Evolutionary conservation across 1,140 invertebrate genomes (phyloP), one percentile per base, ranked within the genome.

Genomic region (Ceratina calcarata): DNA sequence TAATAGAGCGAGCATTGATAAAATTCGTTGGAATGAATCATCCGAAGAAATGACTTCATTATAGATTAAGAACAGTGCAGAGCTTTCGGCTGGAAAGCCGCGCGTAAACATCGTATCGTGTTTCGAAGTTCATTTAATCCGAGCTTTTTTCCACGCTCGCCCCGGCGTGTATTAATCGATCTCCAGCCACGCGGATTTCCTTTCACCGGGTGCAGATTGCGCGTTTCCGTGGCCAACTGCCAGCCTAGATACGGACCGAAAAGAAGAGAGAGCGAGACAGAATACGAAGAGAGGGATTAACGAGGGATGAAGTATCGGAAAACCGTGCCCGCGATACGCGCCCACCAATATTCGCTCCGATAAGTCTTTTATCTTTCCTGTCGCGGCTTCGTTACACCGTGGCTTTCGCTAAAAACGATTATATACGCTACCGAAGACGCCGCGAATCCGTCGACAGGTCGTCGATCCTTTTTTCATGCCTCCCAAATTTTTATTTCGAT

Each of bases 41-140:
- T n/a, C 37, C 37, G 37, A 1, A 45, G 37, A 45, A 45, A 45
- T 45, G 6, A 2, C 3, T 45, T 45, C 6, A 45, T 45, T 45
- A 45, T 45, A 45, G 37, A 45, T 45, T 45, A 45, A 45, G 12
- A 64, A 37, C 4, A 18, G 20, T n/a, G 32, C 16, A 12, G 24
- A 61, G 3, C 58, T 12, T 6, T 20, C n/a, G 37, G 13, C 22
- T 51, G 60, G 60, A 53, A 74, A 62, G 45, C 53, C 24, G 16
- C 70, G 60, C 49, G 49, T 24, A 58, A 66, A 58, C 51, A 45
- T 57, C 27, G 27, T 18, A 57, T 57, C 73, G 32, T 10, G n/a
- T 75, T 75, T 66, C n/a, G 27, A 66, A 75, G 62, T 66, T 66
- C 62, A 37, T 66, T 75, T 75, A 66, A 75, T 66, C 27, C 20